Evolutionary conservation across 2,888 invertebrate species (phyloP).

Genomic region (Atherix ibis): DNA sequence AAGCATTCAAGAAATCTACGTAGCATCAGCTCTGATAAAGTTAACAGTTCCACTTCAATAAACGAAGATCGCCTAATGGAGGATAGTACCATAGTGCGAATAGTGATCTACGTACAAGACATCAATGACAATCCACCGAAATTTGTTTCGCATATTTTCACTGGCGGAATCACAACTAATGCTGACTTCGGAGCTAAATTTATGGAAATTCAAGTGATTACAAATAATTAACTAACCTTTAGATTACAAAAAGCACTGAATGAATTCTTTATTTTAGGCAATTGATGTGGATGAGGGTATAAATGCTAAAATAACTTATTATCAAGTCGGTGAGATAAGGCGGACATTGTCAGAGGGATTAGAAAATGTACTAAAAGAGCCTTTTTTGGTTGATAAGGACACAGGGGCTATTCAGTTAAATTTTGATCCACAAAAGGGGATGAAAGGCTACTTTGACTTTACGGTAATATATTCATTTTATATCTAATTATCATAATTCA

Average conservation of each 20-base stretch:
- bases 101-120: slow-evolving; percentile 58
- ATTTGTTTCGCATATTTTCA: slow-evolving; percentile 68
- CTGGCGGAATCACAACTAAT: slow-evolving; percentile 86
- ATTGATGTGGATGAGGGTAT: slow-evolving; percentile 56
- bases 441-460: slow-evolving; percentile 95
- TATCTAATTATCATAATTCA: not conserved
- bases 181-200: slow-evolving; percentile 81
- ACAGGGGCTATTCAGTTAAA: slow-evolving; percentile 75
- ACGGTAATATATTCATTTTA: slow-evolving; percentile 36
- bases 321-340: slow-evolving; percentile 61
- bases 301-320: slow-evolving; percentile 63
- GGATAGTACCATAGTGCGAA: slow-evolving; percentile 54
- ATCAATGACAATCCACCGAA: slow-evolving; percentile 83
- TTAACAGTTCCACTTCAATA: not conserved
- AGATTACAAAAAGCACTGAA: too few relatives aligned
- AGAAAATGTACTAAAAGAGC: slow-evolving; percentile 61
- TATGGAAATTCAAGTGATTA: slow-evolving; percentile 59
- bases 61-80: slow-evolving; percentile 18
- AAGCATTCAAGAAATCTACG: slow-evolving; percentile 20
- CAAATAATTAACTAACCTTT: not conserved
- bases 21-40: slow-evolving; percentile 6
- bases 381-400: slow-evolving; percentile 68
- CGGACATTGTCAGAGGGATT: slow-evolving; percentile 74
- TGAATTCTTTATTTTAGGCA: too few relatives aligned
- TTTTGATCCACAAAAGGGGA: slow-evolving; percentile 89